Evolutionary conservation across 2,113 vertebrate genomes (phyloP).

Genomic region (Brachirus orientalis): DNA sequence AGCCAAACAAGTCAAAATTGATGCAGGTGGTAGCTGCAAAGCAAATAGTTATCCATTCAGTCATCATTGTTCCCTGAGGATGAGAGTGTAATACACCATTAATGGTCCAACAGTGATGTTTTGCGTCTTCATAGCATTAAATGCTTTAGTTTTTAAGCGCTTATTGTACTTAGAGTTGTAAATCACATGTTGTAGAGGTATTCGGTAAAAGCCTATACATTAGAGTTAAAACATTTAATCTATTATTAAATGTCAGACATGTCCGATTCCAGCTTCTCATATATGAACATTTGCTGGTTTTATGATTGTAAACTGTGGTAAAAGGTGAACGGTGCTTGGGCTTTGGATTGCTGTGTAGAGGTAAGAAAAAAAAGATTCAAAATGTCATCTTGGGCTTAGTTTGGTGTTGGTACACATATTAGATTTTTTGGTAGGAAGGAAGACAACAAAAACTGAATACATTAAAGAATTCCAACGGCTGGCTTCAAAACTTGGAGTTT

Average conservation of each 20-base stretch:
- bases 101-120: conserved; percentile 32
- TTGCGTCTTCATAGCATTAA: conserved; percentile 38
- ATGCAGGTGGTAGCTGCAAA: conserved; percentile 2
- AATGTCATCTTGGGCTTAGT: not conserved
- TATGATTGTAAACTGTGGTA: not conserved
- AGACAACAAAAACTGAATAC: too few relatives aligned
- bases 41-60: conserved; percentile 25
- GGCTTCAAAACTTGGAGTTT: too few relatives aligned
- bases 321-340: not conserved
- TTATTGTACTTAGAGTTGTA: conserved; percentile 33
- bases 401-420: too few relatives aligned
- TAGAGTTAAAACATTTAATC: not conserved
- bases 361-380: not conserved
- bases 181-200: conserved; percentile 8
- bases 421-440: too few relatives aligned
- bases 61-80: conserved; percentile 38
- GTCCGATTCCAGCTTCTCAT: not conserved
- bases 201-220: not conserved
- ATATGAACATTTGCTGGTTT: not conserved
- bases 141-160: conserved; percentile 36
- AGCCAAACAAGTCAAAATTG: conserved; percentile 26
- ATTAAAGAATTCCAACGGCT: too few relatives aligned
- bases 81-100: conserved; percentile 19
- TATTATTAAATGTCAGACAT: not conserved
- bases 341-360: not conserved